Conservation (phyloP, 2,797 vertebrate genomes). For the Premnoplex brunnescens region DNA sequence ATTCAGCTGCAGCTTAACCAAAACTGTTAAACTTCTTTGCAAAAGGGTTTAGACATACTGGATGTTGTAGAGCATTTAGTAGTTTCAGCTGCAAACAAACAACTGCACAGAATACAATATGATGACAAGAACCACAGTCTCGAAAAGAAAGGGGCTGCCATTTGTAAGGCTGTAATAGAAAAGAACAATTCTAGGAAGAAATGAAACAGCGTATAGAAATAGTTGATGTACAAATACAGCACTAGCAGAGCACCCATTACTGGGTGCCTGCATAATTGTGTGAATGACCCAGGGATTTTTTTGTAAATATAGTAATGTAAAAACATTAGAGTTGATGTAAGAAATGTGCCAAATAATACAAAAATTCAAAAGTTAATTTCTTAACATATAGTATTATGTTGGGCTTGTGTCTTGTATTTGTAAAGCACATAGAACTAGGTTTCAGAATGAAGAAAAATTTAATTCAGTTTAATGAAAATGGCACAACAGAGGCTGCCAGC, state of each 20-base stretch:
- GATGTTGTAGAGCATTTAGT: not conserved
- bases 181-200: not conserved
- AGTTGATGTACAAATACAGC: not conserved
- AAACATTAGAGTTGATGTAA: rapidly evolving
- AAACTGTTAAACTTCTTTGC: not conserved
- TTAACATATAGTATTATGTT: rapidly evolving
- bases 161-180: not conserved
- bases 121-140: not conserved
- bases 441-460: not conserved
- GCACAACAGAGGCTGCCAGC: not conserved
- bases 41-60: not conserved
- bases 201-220: not conserved
- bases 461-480: not conserved
- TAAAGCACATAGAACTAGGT: not conserved
- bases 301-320: not conserved
- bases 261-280: not conserved
- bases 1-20: not conserved
- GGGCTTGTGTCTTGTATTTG: not conserved
- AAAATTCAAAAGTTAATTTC: not conserved
- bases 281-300: not conserved
- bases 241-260: not conserved
- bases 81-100: not conserved
- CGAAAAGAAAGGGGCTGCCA: not conserved
- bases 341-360: not conserved
- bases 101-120: not conserved